Evolutionary conservation across 2,113 vertebrate genomes (phyloP), one percentile per base, ranked within the genome.

Genomic region (Dipodomys merriami): DNA sequence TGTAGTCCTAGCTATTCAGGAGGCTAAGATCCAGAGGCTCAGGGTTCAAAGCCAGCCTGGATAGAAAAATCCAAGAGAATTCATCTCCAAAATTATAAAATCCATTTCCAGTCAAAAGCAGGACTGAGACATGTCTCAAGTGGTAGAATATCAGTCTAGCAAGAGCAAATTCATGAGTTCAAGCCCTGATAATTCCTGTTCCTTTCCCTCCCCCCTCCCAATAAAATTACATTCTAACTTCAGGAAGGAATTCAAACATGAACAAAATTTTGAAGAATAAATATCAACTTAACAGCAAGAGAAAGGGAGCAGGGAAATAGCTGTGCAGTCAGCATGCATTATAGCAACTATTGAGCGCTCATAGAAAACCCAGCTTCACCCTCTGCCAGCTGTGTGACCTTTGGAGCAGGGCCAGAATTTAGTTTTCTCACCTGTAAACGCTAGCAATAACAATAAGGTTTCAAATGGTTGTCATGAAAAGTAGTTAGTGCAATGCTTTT

Each of bases 381-480:
- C 13, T 2, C 35, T 77, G 68, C 57, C 62, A 76, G 65, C 53
- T n/a, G 5, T 22, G 30, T 64, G 86, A 72, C 78, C 86, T 91
- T 35, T 87, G 78, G 74, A 76, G 73, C 27, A 23, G 10, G 16
- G n/a, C 69, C 77, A 57, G 25, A 60, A 7, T 86, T 95, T 88
- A 57, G 77, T 91, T 93, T 92, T 49, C 65, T 87, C 85, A 91
- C 89, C 86, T 87, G 19, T 82, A 93, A 94, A 81, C 49, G 73
- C 79, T 79, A 64, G 39, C 72, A n/a, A 49, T 93, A 69, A 91
- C 69, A 91, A 71, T 74, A 57, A 86, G 64, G 62, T 69, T 92
- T 78, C 72, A 71, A 76, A 72, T 82, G 78, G 57, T 67, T 74
- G 76, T 39, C 80, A 73, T 60, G 60, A 80, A 68, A 87, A 79